Evolutionary conservation across 2,888 invertebrate genomes (phyloP).

Genomic region (Dendrolimus houi): DNA sequence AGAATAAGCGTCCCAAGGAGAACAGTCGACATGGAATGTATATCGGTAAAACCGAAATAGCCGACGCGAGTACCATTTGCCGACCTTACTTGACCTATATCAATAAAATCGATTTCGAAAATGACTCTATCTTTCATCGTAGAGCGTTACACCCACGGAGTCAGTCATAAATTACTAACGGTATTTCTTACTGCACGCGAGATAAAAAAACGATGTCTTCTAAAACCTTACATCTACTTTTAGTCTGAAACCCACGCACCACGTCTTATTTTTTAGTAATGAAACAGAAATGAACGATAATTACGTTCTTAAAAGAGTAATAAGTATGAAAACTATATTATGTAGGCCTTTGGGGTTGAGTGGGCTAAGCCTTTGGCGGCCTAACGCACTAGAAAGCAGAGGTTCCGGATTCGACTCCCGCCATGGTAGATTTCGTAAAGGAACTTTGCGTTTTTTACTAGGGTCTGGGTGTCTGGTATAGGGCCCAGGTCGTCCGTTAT

Average conservation of each 20-base stretch:
- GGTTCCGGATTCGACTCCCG: too few species aligned
- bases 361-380: too few species aligned
- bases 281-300: too few species aligned
- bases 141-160: not conserved
- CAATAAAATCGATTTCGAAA: not conserved
- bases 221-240: not conserved
- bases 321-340: too few species aligned
- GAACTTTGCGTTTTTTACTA: too few species aligned
- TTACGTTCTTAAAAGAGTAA: too few species aligned
- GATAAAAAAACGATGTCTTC: not conserved
- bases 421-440: too few species aligned
- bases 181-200: not conserved
- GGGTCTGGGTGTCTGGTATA: too few species aligned
- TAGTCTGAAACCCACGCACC: not conserved
- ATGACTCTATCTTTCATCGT: not conserved
- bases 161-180: not conserved
- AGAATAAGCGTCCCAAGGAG: not conserved
- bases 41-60: not conserved
- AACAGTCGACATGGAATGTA: not conserved
- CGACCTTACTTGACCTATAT: not conserved
- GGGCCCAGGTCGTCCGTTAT: too few species aligned
- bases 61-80: not conserved
- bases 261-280: not conserved
- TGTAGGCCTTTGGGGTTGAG: too few species aligned
- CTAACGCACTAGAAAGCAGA: too few species aligned